Conservation (phyloP, 1,140 invertebrate genomes). For the Oedothorax gibbosus region DNA sequence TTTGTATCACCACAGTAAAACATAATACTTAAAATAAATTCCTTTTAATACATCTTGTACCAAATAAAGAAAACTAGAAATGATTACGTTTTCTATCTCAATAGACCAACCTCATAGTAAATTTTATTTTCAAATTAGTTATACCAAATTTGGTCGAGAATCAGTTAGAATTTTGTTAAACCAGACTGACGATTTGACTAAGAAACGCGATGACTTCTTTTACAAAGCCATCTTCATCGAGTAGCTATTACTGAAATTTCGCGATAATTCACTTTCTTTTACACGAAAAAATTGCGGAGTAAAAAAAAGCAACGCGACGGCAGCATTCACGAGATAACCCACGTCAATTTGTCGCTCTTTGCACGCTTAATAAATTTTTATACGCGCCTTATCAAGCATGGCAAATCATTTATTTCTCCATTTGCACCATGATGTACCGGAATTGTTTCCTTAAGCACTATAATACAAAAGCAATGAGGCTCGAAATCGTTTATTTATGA, state of each 20-base stretch:
- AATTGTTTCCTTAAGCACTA: constrained; percentile 56
- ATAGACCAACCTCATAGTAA: constrained; percentile 11
- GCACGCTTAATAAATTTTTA: constrained; percentile 59
- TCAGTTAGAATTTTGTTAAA: no score
- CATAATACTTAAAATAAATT: no score
- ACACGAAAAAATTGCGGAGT: neutral
- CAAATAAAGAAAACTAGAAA: no score
- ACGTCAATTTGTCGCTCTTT: constrained; percentile 53
- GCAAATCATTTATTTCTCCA: constrained; percentile 60
- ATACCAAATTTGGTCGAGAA: no score
- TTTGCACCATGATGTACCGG: constrained; percentile 46
- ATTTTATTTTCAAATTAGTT: constrained; percentile 33
- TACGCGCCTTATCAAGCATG: constrained; percentile 56
- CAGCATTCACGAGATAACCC: constrained; percentile 44
- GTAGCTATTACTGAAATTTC: constrained; percentile 48
- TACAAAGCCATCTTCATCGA: neutral
- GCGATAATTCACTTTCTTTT: constrained; percentile 49
- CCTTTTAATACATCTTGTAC: no score
- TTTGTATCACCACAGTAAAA: no score
- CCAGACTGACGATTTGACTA: neutral
- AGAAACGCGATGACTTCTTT: constrained; percentile 11
- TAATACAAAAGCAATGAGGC: constrained; percentile 59
- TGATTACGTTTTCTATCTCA: no score
- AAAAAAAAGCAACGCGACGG: neutral
- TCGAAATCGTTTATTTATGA: constrained; percentile 60